Evolutionary conservation across 2,797 vertebrate genomes (phyloP), one percentile per base, ranked within the genome.

Genomic region (Lutjanus argentimaculatus): DNA sequence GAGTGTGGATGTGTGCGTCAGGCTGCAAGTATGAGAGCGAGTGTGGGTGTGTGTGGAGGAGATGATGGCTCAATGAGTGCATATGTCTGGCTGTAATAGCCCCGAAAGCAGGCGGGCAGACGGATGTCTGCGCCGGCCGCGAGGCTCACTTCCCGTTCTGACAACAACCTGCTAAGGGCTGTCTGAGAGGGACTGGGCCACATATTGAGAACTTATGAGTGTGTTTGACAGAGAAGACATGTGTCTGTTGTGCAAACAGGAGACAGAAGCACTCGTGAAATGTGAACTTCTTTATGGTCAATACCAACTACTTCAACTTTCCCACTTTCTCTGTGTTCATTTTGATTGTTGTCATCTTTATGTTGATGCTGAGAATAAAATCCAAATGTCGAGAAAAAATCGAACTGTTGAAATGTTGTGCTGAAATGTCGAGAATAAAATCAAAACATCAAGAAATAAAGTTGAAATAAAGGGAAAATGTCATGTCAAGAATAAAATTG

Each of bases 61-160:
- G 80, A 86, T 91, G 93, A 95, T 91, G 90, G 88, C 88, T 89
- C 92, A 90, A 84, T 93, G 84, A 91, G 82, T 45, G 85, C 85
- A 82, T 85, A 82, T 87, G 93, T 89, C 87, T 88, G 84, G 64
- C 55, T 72, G 80, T 89, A 88, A 92, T 85, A 88, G 84, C 74
- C 72, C 30, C 71, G 67, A 72, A 80, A 86, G 78, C 87, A 64
- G 61, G 55, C 43, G 5, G 64, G 80, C 79, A 76, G 82, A 85
- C 8, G 21, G 46, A 69, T 58, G 72, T 72, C 77, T 75, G 70
- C 10, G 2, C 45, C 55, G 75, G 75, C 64, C 16, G 2, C 1
- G 21, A 79, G 62, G 51, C 71, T 80, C 68, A 49, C 25, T 76
- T 67, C 51, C 68, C 51, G 25, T 52, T 75, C 63, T 72, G 61